Evolutionary conservation across 2,888 invertebrate genomes (phyloP).

Genomic region (Pasiphila rectangulata): DNA sequence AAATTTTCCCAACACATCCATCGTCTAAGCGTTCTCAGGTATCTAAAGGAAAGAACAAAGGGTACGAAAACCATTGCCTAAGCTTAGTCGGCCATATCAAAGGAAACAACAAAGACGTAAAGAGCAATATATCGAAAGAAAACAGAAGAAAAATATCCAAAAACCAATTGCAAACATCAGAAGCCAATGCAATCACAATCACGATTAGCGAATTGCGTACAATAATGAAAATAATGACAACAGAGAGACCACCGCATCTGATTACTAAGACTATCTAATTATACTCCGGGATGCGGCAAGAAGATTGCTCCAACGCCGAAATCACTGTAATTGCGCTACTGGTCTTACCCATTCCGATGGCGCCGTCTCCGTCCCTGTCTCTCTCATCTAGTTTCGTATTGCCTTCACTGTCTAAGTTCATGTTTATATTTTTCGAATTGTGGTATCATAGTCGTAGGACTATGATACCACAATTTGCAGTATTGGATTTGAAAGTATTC

Average conservation of each 20-base stretch:
- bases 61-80: too few relatives aligned
- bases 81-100: too few relatives aligned
- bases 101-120: not conserved
- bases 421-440: conserved; percentile 42
- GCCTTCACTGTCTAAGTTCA: conserved; percentile 44
- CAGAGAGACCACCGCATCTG: conserved; percentile 65
- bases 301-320: conserved; percentile 62
- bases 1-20: too few relatives aligned
- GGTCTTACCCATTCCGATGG: conserved; percentile 65
- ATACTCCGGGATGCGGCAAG: conserved; percentile 52
- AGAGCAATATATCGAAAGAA: too few relatives aligned
- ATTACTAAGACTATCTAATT: conserved; percentile 71
- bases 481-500: conserved; percentile 7
- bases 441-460: too few relatives aligned
- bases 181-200: conserved; percentile 39
- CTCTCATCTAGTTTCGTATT: conserved; percentile 36
- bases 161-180: conserved; percentile 26
- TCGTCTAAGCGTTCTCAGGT: too few relatives aligned
- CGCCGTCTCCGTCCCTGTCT: conserved; percentile 58
- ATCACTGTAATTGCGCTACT: conserved; percentile 75
- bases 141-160: conserved; percentile 6
- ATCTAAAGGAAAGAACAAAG: too few relatives aligned
- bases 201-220: conserved; percentile 58
- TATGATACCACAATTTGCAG: conserved; percentile 2
- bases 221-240: conserved; percentile 72